phyloP scores from a whole-genome alignment of 2,797 vertebrate genomes.

The Coracias cyanogaster region DNA sequence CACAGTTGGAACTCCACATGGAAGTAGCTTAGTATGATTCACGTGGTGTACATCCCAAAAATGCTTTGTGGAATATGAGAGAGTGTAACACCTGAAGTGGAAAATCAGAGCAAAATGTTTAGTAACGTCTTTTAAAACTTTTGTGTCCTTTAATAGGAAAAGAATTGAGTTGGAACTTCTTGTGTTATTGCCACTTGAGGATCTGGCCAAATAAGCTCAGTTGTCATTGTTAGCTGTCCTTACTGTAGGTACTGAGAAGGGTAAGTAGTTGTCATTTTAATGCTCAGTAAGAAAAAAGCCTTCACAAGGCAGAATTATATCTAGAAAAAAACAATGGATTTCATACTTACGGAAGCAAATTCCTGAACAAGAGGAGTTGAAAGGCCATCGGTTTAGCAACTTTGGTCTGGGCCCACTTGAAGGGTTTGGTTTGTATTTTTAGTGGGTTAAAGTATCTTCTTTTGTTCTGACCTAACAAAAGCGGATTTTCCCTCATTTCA shows the following conservation, averaged over 20 bases:
- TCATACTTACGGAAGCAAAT: neutral
- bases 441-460: neutral
- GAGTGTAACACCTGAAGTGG: neutral
- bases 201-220: slow-evolving; percentile 13
- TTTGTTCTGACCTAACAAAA: neutral
- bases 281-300: neutral
- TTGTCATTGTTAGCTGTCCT: slow-evolving; percentile 10
- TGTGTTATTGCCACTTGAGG: neutral
- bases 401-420: neutral
- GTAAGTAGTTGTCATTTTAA: slow-evolving; percentile 11
- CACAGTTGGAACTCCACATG: neutral
- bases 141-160: slow-evolving; percentile 10
- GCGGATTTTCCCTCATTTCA: neutral
- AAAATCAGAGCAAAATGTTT: neutral
- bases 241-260: slow-evolving; percentile 18
- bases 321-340: neutral
- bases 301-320: neutral
- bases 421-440: neutral
- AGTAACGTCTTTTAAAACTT: neutral
- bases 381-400: neutral
- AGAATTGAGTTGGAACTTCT: slow-evolving; percentile 8
- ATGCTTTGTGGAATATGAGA: neutral
- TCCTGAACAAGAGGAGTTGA: neutral
- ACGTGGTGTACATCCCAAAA: neutral
- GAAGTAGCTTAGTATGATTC: accelerated